phyloP scores from a whole-genome alignment of 2,888 invertebrate species.

The Agrochola circellaris region DNA sequence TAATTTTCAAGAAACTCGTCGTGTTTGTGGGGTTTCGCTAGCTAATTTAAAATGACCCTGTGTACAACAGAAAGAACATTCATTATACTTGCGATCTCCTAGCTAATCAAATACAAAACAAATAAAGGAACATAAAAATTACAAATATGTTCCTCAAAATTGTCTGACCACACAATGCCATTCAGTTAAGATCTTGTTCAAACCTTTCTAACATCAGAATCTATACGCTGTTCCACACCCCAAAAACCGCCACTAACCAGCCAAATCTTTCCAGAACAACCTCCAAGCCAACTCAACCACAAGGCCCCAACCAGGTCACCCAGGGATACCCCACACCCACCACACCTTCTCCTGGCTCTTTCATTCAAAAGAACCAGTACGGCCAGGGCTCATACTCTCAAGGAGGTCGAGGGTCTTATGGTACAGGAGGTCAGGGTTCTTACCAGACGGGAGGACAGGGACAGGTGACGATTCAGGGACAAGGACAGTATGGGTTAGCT shows the following conservation, averaged over 20 bases:
- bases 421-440: constrained; percentile 72
- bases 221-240: neutral
- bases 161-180: neutral
- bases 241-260: neutral
- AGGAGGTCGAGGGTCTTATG: constrained; percentile 71
- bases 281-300: constrained; percentile 71
- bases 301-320: constrained; percentile 77
- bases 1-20: no score
- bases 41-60: no score
- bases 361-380: constrained; percentile 71
- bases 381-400: constrained; percentile 61
- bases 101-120: neutral
- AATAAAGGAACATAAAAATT: neutral
- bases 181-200: neutral
- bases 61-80: neutral
- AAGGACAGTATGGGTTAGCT: constrained; percentile 27
- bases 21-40: no score
- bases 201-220: neutral
- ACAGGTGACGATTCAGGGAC: constrained; percentile 52
- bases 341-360: constrained; percentile 61
- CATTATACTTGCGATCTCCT: no score
- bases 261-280: constrained; percentile 56
- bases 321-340: constrained; percentile 73
- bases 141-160: neutral
- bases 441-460: no score